Conservation (phyloP, 37 sponge, comb jelly and placozoan species). For the Axinella damicornis region DNA sequence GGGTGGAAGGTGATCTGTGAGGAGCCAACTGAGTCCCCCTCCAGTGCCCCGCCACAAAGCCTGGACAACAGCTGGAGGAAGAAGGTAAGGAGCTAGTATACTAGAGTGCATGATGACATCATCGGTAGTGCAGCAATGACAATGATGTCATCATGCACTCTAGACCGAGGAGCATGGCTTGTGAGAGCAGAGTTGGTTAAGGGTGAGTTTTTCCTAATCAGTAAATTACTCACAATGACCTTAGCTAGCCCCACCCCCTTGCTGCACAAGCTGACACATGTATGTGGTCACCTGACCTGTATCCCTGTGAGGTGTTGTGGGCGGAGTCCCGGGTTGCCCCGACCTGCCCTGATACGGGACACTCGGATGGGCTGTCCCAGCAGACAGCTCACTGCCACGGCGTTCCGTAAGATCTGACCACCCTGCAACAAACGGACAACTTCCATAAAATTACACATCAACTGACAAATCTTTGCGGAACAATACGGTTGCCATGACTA, state of each 20-base stretch:
- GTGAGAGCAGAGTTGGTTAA: too few relatives aligned
- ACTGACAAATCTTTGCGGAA: not conserved
- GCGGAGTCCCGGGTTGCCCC: slow-evolving; percentile 91
- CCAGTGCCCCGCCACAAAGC: slow-evolving; percentile 71
- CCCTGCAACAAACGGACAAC: too few relatives aligned
- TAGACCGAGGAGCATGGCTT: too few relatives aligned
- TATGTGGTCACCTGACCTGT: not conserved
- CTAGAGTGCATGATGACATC: too few relatives aligned
- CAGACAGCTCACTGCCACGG: slow-evolving; percentile 82
- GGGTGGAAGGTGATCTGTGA: slow-evolving; percentile 76
- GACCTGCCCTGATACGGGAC: slow-evolving; percentile 78
- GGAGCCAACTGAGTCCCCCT: slow-evolving; percentile 63
- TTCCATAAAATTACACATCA: too few relatives aligned
- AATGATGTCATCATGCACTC: too few relatives aligned
- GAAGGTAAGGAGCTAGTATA: not conserved
- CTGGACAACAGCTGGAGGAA: slow-evolving; percentile 56
- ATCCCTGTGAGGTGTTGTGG: slow-evolving; percentile 93
- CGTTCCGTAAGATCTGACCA: slow-evolving; percentile 93
- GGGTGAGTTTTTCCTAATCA: too few relatives aligned
- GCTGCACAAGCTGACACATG: too few relatives aligned
- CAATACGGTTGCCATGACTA: not conserved
- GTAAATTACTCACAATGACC: too few relatives aligned
- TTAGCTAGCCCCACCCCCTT: too few relatives aligned
- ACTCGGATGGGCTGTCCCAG: slow-evolving; percentile 74
- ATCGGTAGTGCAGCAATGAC: too few relatives aligned